phyloP scores from a whole-genome alignment of 2,797 vertebrate genomes.

The Danio tinwini region DNA sequence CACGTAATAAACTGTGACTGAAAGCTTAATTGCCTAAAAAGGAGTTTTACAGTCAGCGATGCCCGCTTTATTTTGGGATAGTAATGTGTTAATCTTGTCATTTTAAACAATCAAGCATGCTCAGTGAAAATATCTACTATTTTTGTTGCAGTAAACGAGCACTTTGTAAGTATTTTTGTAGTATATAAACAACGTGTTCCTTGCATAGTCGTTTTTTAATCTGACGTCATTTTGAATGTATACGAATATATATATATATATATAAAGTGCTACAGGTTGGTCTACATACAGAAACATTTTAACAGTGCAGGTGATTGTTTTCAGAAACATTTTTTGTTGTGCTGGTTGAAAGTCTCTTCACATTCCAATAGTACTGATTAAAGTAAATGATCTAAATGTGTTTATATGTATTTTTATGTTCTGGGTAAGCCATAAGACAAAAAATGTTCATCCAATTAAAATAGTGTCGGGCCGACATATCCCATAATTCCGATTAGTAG shows the following conservation, averaged over 20 bases:
- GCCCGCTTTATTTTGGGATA: background rate
- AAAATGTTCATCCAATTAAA: too few species aligned
- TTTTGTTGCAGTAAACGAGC: constrained; percentile 26
- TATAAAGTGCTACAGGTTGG: background rate
- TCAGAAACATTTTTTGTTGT: too few species aligned
- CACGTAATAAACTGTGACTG: background rate
- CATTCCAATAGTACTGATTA: too few species aligned
- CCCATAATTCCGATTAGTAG: too few species aligned
- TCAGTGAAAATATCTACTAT: constrained; percentile 50
- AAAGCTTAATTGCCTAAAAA: background rate
- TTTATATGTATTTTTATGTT: too few species aligned
- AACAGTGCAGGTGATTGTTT: too few species aligned
- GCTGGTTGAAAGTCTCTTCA: too few species aligned
- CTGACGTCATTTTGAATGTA: background rate
- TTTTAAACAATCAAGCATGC: background rate
- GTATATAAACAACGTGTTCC: background rate
- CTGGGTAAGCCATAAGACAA: too few species aligned
- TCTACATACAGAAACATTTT: too few species aligned
- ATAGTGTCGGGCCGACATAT: too few species aligned
- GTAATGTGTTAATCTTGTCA: background rate
- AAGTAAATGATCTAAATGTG: too few species aligned
- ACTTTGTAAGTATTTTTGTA: constrained; percentile 13
- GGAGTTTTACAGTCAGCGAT: background rate
- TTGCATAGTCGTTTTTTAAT: background rate
- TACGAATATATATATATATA: background rate